Base-by-base conservation (phyloP, 2,888 invertebrate genomes). In the Pseudoips prasinana region DNA sequence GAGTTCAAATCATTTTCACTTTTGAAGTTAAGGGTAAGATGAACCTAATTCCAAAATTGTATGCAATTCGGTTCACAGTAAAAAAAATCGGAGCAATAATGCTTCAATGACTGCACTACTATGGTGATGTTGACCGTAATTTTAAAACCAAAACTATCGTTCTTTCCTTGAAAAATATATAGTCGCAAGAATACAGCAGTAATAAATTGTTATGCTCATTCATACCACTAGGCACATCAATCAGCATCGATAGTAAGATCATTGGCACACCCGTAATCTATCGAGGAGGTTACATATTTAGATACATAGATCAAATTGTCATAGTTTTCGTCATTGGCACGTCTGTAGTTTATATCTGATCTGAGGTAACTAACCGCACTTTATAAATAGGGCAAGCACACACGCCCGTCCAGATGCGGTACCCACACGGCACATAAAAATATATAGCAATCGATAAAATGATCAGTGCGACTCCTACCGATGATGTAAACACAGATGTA, bases 381-480 rank as follows among this genome's bases (percentile, higher is more conserved):
- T 71, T 74, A 73, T 76, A 81, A 75, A 79, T 81, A 77, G 79
- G 74, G 63, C 73, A 74, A 63, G 61, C 74, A 69, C 65, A 64
- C 63, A 65, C 60, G 65, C 64, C 53, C 53, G 58, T 65, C 67
- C 74, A 77, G 73, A 77, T 73, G 71, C 69, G 70, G 56, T 65
- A 64, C 64, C 61, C 62, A 61, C 61, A 62, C 59, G 52, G 57
- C 62, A 59, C 62, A 63, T 64, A 70, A 69, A 73, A 69, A 69
- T 64, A 64, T 68, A 66, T 65, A 65, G 71, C 59, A 70, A 73
- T 73, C 73, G 64, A 77, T 77, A 73, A 70, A 75, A 73, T 67
- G 69, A 73, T 74, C 73, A 62, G 58, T 65, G 57, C 64, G 54
- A 58, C 58, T 64, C 51, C 54, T 57, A 52, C 52, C 58, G 62